phyloP scores from a whole-genome alignment of 35 echinoderm and acorn worm genomes.

The Hemicentrotus pulcherrimus region DNA sequence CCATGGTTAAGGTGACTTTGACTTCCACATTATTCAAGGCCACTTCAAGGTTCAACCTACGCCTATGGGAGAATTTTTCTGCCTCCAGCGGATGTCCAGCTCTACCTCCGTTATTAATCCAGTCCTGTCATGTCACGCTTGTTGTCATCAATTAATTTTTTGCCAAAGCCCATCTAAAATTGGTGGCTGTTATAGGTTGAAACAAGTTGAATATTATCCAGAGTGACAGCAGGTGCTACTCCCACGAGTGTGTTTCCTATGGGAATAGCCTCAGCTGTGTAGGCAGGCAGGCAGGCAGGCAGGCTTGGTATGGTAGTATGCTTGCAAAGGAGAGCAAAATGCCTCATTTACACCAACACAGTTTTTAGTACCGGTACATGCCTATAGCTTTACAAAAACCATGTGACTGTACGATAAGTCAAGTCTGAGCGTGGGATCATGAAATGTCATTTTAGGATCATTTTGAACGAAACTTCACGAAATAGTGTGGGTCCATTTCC shows the following conservation, averaged over 20 bases:
- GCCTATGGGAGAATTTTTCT: not conserved
- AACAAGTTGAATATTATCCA: not conserved
- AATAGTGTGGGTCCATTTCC: too few relatives aligned
- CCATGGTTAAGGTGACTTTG: not conserved
- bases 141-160: not conserved
- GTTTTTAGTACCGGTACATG: too few relatives aligned
- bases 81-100: not conserved
- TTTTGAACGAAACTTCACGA: not conserved
- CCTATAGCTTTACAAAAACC: not conserved
- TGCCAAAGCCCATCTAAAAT: not conserved
- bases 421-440: not conserved
- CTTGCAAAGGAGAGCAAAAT: not conserved
- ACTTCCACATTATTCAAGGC: not conserved
- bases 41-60: not conserved
- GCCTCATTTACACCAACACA: not conserved
- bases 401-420: not conserved
- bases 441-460: not conserved
- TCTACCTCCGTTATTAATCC: not conserved
- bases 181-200: not conserved
- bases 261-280: conserved; percentile 9
- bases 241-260: conserved; percentile 18
- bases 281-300: not conserved
- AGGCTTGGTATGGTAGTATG: not conserved
- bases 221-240: not conserved
- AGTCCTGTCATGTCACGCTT: not conserved